phyloP scores from a whole-genome alignment of 2,888 invertebrate genomes.

The Endotricha flammealis region DNA sequence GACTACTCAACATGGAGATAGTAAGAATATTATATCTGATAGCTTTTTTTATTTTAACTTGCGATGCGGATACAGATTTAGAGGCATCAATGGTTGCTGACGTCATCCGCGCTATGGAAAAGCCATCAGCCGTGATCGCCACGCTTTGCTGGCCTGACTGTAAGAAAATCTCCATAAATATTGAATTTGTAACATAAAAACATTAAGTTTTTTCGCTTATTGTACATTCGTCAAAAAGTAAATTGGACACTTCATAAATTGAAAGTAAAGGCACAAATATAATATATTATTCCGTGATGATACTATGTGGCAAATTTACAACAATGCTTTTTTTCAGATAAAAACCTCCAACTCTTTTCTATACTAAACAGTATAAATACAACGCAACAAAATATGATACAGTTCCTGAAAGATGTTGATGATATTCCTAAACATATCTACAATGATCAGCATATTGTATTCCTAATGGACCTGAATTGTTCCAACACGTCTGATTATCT shows the following conservation, averaged over 20 bases:
- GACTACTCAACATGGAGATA: not conserved
- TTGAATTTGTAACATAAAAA: constrained; percentile 13
- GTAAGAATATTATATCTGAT: constrained; percentile 11
- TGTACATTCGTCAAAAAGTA: too few relatives aligned
- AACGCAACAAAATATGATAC: constrained; percentile 33
- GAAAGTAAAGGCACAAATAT: too few relatives aligned
- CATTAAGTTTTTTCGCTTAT: constrained; percentile 6
- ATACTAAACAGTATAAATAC: constrained; percentile 30
- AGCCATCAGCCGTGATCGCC: constrained; percentile 43
- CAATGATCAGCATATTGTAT: constrained; percentile 43
- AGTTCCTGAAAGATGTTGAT: constrained; percentile 32
- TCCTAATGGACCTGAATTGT: constrained; percentile 51
- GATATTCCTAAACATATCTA: constrained; percentile 28
- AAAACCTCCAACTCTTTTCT: constrained; percentile 38
- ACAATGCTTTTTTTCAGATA: constrained; percentile 39
- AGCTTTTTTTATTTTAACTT: constrained; percentile 18
- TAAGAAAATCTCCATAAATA: constrained; percentile 33
- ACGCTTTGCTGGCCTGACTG: constrained; percentile 47
- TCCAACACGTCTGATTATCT: constrained; percentile 36
- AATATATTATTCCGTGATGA: too few relatives aligned
- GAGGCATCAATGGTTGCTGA: constrained; percentile 39
- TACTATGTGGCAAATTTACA: too few relatives aligned
- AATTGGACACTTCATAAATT: too few relatives aligned
- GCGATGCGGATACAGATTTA: constrained; percentile 26
- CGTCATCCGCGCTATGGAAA: constrained; percentile 39